These are phyloP conservation scores for Trichomycterus rosablanca DNA, from an alignment of 2,113 vertebrate species.

Conservation along the genomic window DNA sequence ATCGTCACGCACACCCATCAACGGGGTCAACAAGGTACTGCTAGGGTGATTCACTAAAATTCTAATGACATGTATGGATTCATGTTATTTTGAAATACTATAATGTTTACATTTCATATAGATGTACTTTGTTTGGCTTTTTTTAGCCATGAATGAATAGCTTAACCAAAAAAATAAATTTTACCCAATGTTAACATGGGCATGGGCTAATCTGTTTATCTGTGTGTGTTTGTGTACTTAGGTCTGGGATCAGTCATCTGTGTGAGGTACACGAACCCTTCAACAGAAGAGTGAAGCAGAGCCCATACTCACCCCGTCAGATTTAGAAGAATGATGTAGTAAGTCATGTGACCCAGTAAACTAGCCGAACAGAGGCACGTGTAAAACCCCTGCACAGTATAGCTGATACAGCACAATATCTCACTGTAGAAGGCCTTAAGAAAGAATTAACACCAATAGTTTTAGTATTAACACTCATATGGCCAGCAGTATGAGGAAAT, in stretches of 20 bases:
- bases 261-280: slow-evolving; percentile 66
- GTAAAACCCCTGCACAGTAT: slow-evolving; percentile 24
- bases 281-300: slow-evolving; percentile 25
- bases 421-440: slow-evolving; percentile 27
- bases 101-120: too few species aligned
- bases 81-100: too few species aligned
- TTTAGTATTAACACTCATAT: neutral
- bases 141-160: too few species aligned
- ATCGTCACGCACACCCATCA: slow-evolving; percentile 85
- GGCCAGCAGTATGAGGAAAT: slow-evolving; percentile 25
- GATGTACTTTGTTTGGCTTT: too few species aligned
- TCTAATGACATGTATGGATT: neutral
- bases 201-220: too few species aligned
- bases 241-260: slow-evolving; percentile 90
- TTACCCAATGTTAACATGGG: too few species aligned
- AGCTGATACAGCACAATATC: slow-evolving; percentile 40
- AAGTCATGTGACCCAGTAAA: slow-evolving; percentile 21
- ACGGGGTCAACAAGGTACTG: slow-evolving; percentile 72
- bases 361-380: neutral
- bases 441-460: slow-evolving; percentile 10
- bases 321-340: neutral
- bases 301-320: slow-evolving; percentile 8
- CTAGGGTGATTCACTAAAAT: neutral
- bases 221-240: slow-evolving; percentile 42
- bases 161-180: too few species aligned